phyloP scores from a whole-genome alignment of 2,888 invertebrate species.

The Habrosyne pyritoides region DNA sequence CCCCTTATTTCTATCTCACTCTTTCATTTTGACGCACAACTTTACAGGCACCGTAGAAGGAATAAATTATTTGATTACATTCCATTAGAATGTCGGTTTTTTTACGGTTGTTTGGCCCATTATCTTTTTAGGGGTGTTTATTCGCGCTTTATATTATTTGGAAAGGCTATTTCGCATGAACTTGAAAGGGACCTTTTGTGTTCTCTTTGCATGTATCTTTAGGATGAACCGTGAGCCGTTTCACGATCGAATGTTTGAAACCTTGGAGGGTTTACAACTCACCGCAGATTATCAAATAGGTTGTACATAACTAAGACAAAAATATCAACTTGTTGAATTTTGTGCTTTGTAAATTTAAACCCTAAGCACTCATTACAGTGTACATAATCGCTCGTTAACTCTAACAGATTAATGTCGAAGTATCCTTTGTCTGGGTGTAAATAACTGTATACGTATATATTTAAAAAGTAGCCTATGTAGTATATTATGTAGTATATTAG shows the following conservation, averaged over 20 bases:
- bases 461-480: no score
- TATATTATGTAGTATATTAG: no score
- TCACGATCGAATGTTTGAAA: neutral
- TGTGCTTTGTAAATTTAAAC: no score
- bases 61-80: constrained; percentile 38
- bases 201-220: neutral
- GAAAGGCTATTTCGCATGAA: neutral
- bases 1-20: neutral
- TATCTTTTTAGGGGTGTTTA: constrained; percentile 25
- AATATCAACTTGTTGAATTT: no score
- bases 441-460: no score
- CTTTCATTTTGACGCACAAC: neutral
- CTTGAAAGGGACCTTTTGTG: neutral
- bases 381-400: no score
- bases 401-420: no score
- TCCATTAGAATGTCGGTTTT: constrained; percentile 32
- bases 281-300: neutral
- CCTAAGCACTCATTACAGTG: no score
- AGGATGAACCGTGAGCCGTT: neutral
- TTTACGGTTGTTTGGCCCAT: constrained; percentile 35
- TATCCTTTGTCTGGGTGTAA: no score
- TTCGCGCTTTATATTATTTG: constrained; percentile 9
- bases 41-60: constrained; percentile 19
- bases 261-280: neutral
- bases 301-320: no score